Evolutionary conservation across 2,797 vertebrate genomes (phyloP), one percentile per base, ranked within the genome.

Genomic region (Galaxias olidus): DNA sequence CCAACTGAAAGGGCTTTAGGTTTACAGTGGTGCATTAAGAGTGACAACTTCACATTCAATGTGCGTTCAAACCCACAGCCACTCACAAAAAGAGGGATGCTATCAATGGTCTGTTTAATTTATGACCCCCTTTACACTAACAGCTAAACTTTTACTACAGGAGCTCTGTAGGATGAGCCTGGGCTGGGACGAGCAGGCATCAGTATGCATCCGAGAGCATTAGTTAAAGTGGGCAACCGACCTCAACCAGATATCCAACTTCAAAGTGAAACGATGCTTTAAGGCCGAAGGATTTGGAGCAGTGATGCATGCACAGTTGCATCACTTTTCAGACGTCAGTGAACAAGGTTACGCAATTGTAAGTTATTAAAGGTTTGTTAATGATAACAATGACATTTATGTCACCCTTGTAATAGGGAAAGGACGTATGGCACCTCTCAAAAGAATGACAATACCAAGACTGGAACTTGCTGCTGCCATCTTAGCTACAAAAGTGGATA

Each of bases 1-100:
- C 54, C 54, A 57, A 40, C 14, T 14, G 56, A 58, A 58, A 58
- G 56, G 56, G 56, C 56, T 11, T 57, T 57, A 57, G 54, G 54
- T 40, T 19, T 57, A 40, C 54, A 57, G 11, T 57, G 54, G 54
- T 57, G 54, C 30, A 57, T 10, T 14, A 11, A 57, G 54, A 59
- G 43, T 20, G 58, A 59, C 42, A 59, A 59, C 58, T 59, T 59
- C 19, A 59, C 58, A 9, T 59, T 59, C 43, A 19, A 45, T 19
- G n/a, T 59, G 15, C 58, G 45, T 8, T 15, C 43, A 44, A 59
- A 59, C 18, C 46, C 18, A 49, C 41, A 42, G 13, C 55, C 30
- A 40, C 55, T 10, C 41, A 57, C 40, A 44, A 40, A 11, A 47
- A 60, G 58, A 46, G 43, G 46, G 7, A 12, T 20, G 18, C 14